Evolutionary conservation across 2,888 invertebrate genomes (phyloP).

Genomic region (Noctua comes): DNA sequence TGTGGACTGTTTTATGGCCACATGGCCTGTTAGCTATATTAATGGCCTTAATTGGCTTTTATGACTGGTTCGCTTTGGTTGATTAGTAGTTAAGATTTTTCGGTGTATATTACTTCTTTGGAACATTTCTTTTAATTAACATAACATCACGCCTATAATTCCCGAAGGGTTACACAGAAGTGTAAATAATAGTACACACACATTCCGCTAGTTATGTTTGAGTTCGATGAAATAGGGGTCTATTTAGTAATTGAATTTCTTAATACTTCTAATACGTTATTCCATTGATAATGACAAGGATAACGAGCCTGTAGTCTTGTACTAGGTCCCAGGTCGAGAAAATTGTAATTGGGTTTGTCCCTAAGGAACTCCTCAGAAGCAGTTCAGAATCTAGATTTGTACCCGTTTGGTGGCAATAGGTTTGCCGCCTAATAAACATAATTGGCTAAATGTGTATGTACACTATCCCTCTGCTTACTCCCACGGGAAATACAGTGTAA

Average conservation of each 20-base stretch:
- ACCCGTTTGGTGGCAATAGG: slow-evolving; percentile 1
- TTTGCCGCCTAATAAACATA: background rate
- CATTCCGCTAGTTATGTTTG: too few relatives aligned
- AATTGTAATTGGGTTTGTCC: slow-evolving; percentile 18
- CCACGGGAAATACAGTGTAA: slow-evolving; percentile 15
- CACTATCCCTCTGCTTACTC: background rate
- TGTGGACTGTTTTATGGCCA: slow-evolving; percentile 25
- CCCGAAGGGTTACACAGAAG: background rate
- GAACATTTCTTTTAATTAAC: background rate
- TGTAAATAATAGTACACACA: background rate
- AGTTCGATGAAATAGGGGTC: too few relatives aligned
- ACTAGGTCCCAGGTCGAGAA: slow-evolving; percentile 2
- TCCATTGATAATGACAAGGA: background rate
- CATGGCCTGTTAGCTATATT: slow-evolving; percentile 13
- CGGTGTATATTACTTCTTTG: background rate
- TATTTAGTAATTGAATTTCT: background rate
- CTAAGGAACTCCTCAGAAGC: slow-evolving; percentile 9
- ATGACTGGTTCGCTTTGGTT: slow-evolving; percentile 18
- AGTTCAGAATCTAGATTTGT: background rate
- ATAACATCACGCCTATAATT: too few relatives aligned
- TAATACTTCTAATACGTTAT: background rate
- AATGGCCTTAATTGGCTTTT: slow-evolving; percentile 20
- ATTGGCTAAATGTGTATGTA: slow-evolving; percentile 7
- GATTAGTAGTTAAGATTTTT: slow-evolving; percentile 13
- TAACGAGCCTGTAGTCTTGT: too few relatives aligned